Base-by-base conservation (phyloP, 2,113 vertebrate species). In the Oryzias celebensis region DNA sequence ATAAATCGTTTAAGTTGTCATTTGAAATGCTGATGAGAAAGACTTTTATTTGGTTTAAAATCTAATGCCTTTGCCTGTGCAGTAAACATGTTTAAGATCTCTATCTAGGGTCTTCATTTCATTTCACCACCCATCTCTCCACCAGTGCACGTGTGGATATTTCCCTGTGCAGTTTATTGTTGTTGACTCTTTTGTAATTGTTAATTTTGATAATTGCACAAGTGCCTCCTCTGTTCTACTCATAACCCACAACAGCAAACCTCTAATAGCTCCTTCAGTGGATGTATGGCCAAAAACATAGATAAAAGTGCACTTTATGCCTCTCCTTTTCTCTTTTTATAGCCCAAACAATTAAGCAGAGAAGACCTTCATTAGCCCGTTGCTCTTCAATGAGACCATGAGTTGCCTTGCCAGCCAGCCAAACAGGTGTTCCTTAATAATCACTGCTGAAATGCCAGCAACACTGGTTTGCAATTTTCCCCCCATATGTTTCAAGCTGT, bases 401-500 rank as follows among this genome's bases (percentile, higher is more conserved):
- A 82, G 85, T 89, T 56, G 70, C 87, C 84, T 83, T 85, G 86
- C 87, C 85, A 89, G 87, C 84, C 77, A 87, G 83, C 78, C 77
- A 90, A 91, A 92, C 91, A 93, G 90, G 90, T 93, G 92, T 92
- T 92, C 83, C 80, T 89, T 86, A 90, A 92, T 92, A 91, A 90
- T 90, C 81, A 78, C 77, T 56, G 81, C 83, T 74, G 76, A 89
- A 89, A 78, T 91, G 90, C 88, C 91, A 91, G 72, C 71, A 87
- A 90, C 83, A 87, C 82, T 85, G 81, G 81, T 84, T 88, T 85
- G 72, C 57, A 64, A 78, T 88, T 91, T 88, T 65, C 74, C 56
- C 72, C 76, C 86, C 85, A 90, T 91, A 90, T 91, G 91, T 85
- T 88, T 89, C 84, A 84, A 84, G 84, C 88, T 88, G 84, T 86